Evolutionary conservation across 2,888 invertebrate species (phyloP).

Genomic region (Blomia tropicalis): DNA sequence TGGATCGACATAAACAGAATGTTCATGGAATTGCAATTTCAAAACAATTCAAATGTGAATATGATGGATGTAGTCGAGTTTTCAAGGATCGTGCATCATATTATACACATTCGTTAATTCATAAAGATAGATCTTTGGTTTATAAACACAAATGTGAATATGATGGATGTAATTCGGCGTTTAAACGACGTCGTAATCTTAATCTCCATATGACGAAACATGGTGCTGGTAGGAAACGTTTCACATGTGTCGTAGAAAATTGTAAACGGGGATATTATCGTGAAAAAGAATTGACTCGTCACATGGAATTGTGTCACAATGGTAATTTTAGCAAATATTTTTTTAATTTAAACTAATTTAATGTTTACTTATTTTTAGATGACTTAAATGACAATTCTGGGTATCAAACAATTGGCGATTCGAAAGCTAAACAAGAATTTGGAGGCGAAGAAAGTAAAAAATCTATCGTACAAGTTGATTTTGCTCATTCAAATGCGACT

Average conservation of each 20-base stretch:
- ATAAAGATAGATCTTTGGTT: constrained; percentile 8
- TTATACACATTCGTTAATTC: constrained; percentile 10
- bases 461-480: not conserved
- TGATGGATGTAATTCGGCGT: not conserved
- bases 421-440: not conserved
- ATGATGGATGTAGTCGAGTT: constrained; percentile 10
- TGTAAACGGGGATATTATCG: constrained; percentile 10
- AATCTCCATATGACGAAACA: constrained; percentile 1
- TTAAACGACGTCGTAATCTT: constrained; percentile 11
- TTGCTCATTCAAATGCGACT: not conserved
- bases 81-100: constrained; percentile 13
- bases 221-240: not conserved
- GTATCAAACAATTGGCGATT: not conserved
- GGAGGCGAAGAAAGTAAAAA: not conserved
- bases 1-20: constrained; percentile 13
- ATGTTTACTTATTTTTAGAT: not conserved
- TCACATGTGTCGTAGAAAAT: not conserved
- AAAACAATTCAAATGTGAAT: constrained; percentile 11
- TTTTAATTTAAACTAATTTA: not conserved
- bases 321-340: not conserved
- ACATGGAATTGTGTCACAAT: not conserved
- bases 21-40: not conserved
- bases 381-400: not conserved
- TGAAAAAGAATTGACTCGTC: constrained; percentile 2
- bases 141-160: constrained; percentile 8